Evolutionary conservation across 2,113 vertebrate genomes (phyloP).

Genomic region (Gavialis gangeticus): DNA sequence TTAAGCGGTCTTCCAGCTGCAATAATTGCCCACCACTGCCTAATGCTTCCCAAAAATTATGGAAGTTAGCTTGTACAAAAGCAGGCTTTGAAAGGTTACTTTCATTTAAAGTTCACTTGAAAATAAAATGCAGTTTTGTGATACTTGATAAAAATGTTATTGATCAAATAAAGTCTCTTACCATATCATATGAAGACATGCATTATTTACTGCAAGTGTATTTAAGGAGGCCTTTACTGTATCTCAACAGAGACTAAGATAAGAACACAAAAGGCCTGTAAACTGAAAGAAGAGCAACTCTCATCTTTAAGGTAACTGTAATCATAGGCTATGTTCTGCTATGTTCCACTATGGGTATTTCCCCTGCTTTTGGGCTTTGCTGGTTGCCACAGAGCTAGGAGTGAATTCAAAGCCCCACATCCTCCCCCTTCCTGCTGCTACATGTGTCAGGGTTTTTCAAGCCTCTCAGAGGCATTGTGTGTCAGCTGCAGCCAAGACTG

Average conservation of each 20-base stretch:
- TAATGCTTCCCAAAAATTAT: background rate
- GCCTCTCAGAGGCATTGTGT: too few species aligned
- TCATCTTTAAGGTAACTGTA: background rate
- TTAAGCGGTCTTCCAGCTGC: too few species aligned
- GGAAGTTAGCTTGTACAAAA: background rate
- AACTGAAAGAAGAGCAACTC: background rate
- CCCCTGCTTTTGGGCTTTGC: too few species aligned
- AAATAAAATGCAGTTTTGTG: slow-evolving; percentile 23
- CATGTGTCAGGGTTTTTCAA: too few species aligned
- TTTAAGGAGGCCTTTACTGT: slow-evolving; percentile 15
- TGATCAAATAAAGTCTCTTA: slow-evolving; percentile 36
- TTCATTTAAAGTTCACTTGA: slow-evolving; percentile 36
- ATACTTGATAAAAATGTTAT: slow-evolving; percentile 13
- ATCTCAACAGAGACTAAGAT: background rate
- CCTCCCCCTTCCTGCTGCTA: too few species aligned
- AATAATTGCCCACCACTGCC: too few species aligned
- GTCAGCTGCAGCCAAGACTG: too few species aligned
- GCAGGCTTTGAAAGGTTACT: slow-evolving; percentile 14
- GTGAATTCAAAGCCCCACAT: too few species aligned
- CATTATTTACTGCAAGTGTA: slow-evolving; percentile 2
- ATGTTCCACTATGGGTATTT: too few species aligned
- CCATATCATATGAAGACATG: background rate
- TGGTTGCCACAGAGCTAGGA: too few species aligned
- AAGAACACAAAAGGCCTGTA: background rate
- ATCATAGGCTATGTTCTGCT: too few species aligned